These are phyloP conservation scores for Lepus americanus DNA, from an alignment of 2,113 vertebrate species.

Conservation along the genomic window DNA sequence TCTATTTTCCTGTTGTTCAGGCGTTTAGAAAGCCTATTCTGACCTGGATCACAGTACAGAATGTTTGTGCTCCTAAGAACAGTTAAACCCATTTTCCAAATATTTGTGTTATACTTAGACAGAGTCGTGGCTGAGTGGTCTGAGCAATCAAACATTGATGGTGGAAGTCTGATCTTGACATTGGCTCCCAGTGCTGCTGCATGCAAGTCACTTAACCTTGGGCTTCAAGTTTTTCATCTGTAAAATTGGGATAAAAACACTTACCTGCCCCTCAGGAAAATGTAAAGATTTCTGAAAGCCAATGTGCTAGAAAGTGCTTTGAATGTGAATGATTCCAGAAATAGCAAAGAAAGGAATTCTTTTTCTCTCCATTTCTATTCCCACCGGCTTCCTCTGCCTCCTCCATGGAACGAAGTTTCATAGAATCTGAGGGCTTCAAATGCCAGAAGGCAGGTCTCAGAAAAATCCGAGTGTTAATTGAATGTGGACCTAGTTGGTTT, in stretches of 20 bases:
- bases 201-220: slow-evolving; percentile 70
- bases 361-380: neutral
- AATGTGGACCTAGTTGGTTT: neutral
- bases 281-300: slow-evolving; percentile 60
- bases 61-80: neutral
- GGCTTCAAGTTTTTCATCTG: slow-evolving; percentile 71
- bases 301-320: slow-evolving; percentile 33
- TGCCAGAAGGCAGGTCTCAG: neutral
- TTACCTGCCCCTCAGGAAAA: slow-evolving; percentile 68
- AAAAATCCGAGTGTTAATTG: neutral
- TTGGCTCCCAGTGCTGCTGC: neutral
- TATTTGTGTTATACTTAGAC: slow-evolving; percentile 25
- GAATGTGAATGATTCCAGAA: neutral
- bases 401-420: neutral
- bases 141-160: slow-evolving; percentile 44
- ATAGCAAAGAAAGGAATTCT: neutral
- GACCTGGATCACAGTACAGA: slow-evolving; percentile 23
- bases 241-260: slow-evolving; percentile 74
- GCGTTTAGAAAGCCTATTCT: slow-evolving; percentile 11
- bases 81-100: slow-evolving; percentile 50
- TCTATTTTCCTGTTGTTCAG: neutral
- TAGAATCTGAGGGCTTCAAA: neutral
- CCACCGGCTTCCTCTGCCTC: fast-evolving
- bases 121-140: neutral
- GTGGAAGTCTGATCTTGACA: slow-evolving; percentile 44